Evolutionary conservation across 2,113 vertebrate genomes (phyloP), one percentile per base, ranked within the genome.

Genomic region (Mesitornis unicolor): DNA sequence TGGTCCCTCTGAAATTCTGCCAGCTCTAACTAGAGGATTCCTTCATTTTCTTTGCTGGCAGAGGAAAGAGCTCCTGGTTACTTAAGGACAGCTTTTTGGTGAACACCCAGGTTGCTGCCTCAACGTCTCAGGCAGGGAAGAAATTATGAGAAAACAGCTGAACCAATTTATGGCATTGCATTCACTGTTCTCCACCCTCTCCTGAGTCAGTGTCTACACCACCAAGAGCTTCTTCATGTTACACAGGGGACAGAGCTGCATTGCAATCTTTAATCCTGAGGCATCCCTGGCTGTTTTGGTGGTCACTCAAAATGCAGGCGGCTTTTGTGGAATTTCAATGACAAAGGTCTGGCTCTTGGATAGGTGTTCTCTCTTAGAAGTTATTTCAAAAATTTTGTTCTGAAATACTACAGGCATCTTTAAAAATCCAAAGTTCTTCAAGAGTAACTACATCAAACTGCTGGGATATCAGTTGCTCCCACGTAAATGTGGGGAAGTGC

Each of bases 201-300:
- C 67, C 33, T 16, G 25, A 61, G 65, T 80, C 43, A 89, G 29
- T 42, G 94, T 86, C 4, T 4, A 86, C 84, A 28, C 42, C 60
- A 83, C 75, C 13, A 95, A 87, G 17, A 97, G 96, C 16, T 51
- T 84, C 7, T 84, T 96, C 1, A 2, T 69, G 26, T 47, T 53
- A 21, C 87, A 87, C 2, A 82, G 54, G 50, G 31, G 35, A 3
- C 59, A 93, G 53, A 97, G 84, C 69, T 92, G 63, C 28, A 71
- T 73, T 59, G 76, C 61, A 57, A 5, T 95, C 43, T 89, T 96
- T 86, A 97, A 91, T 80, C 71, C 87, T n/a, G 82, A 96, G 70
- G 48, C 63, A 50, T 35, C 84, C 9, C 84, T 93, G 10, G 33
- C 73, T 78, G 57, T 85, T 78, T 64, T 10, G 1, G 71, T 88